phyloP scores from a whole-genome alignment of 2,888 invertebrate genomes.

The Coleophora deauratella region DNA sequence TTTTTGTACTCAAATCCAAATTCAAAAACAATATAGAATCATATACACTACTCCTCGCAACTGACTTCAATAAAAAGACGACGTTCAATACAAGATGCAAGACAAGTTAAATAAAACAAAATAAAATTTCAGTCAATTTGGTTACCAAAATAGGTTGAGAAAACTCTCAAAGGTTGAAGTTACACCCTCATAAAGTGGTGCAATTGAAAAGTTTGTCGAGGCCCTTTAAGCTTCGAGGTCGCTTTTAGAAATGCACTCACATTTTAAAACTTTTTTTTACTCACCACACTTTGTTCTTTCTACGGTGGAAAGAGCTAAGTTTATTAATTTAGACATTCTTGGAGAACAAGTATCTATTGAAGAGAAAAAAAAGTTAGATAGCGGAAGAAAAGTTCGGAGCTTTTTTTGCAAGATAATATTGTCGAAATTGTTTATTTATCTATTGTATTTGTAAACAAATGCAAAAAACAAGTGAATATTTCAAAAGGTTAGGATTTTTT shows the following conservation, averaged over 20 bases:
- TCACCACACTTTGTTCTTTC: conserved; percentile 21
- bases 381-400: no score
- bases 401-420: no score
- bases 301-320: conserved; percentile 20
- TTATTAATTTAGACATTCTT: conserved; percentile 36
- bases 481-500: no score
- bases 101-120: conserved; percentile 16
- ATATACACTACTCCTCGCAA: no score
- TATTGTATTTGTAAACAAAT: no score
- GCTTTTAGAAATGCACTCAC: conserved; percentile 30
- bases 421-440: no score
- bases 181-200: conserved; percentile 35
- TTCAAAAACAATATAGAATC: no score
- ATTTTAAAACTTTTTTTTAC: conserved; percentile 22
- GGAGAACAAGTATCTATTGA: conserved; percentile 10
- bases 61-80: no score
- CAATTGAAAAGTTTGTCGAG: conserved; percentile 51
- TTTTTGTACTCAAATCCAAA: no score
- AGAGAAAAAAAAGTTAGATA: no score
- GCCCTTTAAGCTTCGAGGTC: conserved; percentile 34
- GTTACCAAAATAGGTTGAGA: conserved; percentile 44
- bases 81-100: neutral
- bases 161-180: conserved; percentile 45
- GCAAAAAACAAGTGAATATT: no score
- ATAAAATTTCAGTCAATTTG: conserved; percentile 35